Evolutionary conservation across 92 coral and sea anemone species (phyloP).

Genomic region (Epizoanthus illoricatus): DNA sequence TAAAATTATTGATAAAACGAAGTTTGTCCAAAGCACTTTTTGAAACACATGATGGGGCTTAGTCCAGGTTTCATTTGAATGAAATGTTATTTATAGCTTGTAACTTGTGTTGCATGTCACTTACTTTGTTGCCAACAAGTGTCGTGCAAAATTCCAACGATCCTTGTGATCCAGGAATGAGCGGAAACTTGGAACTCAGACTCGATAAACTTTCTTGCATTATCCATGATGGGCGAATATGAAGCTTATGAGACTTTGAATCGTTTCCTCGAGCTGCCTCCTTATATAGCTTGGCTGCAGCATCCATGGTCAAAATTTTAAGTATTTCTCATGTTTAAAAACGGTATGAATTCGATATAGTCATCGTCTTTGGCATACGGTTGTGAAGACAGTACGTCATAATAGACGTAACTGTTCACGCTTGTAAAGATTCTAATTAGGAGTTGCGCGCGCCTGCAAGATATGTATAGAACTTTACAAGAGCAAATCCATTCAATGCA

Average conservation of each 20-base stretch:
- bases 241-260: conserved; percentile 26
- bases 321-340: neutral
- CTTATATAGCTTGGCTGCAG: conserved; percentile 47
- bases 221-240: conserved; percentile 82
- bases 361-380: neutral
- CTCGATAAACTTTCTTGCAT: conserved; percentile 78
- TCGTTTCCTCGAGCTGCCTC: conserved; percentile 21
- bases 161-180: conserved; percentile 86
- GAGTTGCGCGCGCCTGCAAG: conserved; percentile 36
- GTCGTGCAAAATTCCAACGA: conserved; percentile 90
- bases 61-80: no score
- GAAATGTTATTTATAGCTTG: no score
- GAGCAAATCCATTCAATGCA: no score
- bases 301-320: conserved; percentile 50
- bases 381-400: conserved; percentile 6
- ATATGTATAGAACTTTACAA: no score
- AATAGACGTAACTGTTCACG: conserved; percentile 9
- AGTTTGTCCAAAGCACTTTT: no score
- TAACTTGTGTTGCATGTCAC: neutral
- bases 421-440: conserved; percentile 20
- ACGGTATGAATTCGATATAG: neutral
- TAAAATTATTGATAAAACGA: no score
- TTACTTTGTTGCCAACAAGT: conserved; percentile 74
- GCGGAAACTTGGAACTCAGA: conserved; percentile 86
- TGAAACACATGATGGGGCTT: no score